Evolutionary conservation across 2,113 vertebrate genomes (phyloP).

Genomic region (Tauraco erythrolophus): DNA sequence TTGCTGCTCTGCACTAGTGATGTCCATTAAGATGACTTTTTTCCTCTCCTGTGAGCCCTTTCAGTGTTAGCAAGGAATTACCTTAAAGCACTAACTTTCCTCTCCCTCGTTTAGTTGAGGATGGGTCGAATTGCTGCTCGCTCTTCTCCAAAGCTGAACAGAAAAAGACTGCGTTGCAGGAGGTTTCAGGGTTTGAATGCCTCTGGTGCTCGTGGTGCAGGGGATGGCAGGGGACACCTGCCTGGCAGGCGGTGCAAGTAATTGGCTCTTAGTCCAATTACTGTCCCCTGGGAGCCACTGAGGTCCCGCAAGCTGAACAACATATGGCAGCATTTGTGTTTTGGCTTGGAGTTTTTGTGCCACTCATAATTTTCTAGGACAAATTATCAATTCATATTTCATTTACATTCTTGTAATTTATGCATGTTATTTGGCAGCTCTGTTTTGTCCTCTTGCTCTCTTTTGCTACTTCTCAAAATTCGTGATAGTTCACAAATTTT

Average conservation of each 20-base stretch:
- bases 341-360: neutral
- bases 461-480: neutral
- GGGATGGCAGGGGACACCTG: neutral
- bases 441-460: neutral
- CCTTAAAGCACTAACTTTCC: neutral
- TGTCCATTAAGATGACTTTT: neutral
- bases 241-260: neutral
- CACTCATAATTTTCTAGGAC: conserved; percentile 1
- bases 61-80: neutral
- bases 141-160: neutral
- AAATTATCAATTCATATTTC: neutral
- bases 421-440: conserved; percentile 3
- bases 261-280: neutral
- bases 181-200: neutral
- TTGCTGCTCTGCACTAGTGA: neutral
- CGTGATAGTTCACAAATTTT: neutral
- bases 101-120: neutral
- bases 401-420: neutral
- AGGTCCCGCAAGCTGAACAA: neutral
- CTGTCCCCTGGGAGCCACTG: neutral
- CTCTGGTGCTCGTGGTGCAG: neutral
- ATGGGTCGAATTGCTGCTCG: neutral
- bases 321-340: neutral
- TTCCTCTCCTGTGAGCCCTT: neutral
- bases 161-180: neutral